Evolutionary conservation across 2,113 vertebrate genomes (phyloP).

Genomic region (Desmodus rotundus): DNA sequence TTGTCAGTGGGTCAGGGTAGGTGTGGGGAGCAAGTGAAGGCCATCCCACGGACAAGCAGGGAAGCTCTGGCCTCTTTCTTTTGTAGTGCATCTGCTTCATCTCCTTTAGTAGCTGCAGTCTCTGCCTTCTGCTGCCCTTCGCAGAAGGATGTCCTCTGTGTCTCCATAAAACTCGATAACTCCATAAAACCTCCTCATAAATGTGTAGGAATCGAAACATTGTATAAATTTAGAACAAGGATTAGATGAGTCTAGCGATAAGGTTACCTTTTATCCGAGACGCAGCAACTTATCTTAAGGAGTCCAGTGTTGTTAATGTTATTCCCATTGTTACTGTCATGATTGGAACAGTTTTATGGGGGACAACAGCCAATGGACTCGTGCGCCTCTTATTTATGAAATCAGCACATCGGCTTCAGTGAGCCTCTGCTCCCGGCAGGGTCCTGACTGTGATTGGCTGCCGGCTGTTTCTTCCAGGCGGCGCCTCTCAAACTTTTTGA

Average conservation of each 20-base stretch:
- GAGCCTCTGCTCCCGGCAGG: background rate
- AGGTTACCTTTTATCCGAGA: slow-evolving; percentile 28
- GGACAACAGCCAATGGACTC: slow-evolving; percentile 35
- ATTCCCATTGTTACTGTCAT: slow-evolving; percentile 21
- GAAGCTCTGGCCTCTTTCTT: background rate
- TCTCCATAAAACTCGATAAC: slow-evolving; percentile 44
- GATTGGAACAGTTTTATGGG: slow-evolving; percentile 52
- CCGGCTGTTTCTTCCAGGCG: background rate
- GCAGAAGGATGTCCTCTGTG: slow-evolving; percentile 53
- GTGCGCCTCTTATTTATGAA: slow-evolving; percentile 48
- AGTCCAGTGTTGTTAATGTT: slow-evolving; percentile 23
- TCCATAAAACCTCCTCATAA: slow-evolving; percentile 65
- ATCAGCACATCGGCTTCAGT: background rate
- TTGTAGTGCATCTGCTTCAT: slow-evolving; percentile 7
- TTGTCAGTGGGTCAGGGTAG: background rate
- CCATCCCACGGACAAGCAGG: background rate
- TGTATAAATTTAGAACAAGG: slow-evolving; percentile 57
- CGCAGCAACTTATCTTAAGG: slow-evolving; percentile 31
- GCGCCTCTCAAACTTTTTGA: background rate
- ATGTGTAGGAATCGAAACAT: slow-evolving; percentile 53
- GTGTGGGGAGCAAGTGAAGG: background rate
- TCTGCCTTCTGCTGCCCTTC: slow-evolving; percentile 43
- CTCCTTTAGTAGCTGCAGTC: slow-evolving; percentile 17
- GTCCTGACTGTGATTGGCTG: background rate
- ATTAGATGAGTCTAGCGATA: slow-evolving; percentile 33